Conservation (phyloP, 2,113 vertebrate genomes). For the Mesoclemmys tuberculata region DNA sequence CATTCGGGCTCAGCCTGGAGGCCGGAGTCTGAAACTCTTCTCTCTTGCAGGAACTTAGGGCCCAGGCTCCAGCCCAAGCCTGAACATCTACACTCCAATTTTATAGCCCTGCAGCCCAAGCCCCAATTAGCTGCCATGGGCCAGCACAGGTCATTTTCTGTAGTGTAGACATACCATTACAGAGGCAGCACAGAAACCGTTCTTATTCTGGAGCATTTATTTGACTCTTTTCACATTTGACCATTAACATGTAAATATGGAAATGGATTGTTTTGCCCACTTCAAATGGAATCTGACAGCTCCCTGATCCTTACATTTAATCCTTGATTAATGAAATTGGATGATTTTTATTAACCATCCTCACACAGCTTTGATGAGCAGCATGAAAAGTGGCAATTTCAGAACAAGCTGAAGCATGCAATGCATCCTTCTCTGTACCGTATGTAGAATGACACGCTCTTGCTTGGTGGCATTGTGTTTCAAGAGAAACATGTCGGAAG, state of each 20-base stretch:
- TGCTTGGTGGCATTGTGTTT: background rate
- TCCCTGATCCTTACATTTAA: accelerated
- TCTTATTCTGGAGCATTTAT: accelerated
- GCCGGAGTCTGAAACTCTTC: background rate
- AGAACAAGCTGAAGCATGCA: background rate
- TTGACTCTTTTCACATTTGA: background rate
- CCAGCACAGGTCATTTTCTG: background rate
- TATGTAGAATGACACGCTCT: background rate
- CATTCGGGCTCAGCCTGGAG: background rate
- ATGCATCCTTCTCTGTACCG: background rate
- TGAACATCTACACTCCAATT: background rate
- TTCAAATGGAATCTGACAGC: background rate
- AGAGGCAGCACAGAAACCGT: background rate
- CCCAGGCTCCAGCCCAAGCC: background rate
- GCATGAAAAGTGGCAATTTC: background rate
- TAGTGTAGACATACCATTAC: background rate
- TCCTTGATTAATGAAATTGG: background rate
- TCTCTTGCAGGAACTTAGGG: background rate
- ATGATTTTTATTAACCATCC: background rate
- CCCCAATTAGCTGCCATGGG: background rate
- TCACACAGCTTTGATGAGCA: background rate
- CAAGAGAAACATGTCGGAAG: background rate
- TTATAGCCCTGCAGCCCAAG: background rate
- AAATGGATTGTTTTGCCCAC: background rate
- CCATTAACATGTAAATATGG: background rate